Base-by-base conservation (phyloP, 1,140 invertebrate genomes). In the Drosophila leontia region DNA sequence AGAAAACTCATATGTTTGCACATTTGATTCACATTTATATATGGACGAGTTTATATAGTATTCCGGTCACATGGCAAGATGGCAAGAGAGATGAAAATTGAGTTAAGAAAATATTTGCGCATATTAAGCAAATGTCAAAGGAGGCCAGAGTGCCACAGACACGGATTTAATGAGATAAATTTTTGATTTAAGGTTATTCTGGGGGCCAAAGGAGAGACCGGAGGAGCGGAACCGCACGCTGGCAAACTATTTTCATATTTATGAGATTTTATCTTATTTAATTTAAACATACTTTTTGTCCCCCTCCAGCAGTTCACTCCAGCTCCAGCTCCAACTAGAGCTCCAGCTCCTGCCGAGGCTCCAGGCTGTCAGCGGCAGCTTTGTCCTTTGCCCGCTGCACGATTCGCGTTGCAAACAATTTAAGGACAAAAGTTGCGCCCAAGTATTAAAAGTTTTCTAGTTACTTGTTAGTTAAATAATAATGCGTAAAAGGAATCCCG, bases 391-490 rank as follows among this genome's bases (percentile, higher is more conserved):
- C 32, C 58, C 29, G 48, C 32, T 42, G 62, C 68, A 42, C 59
- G 63, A 48, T 51, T 53, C 55, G 48, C 59, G 67, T 57, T 51
- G 60, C 55, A 70, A 88, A 88, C 83, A 87, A 78, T 88, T 87
- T 87, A 87, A 87, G 67, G 84, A 82, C 71, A 88, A 87, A 74
- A 87, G 84, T 87, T 88, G 47, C 53, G 17, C 71, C 78, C 19
- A 69, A 87, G 84, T 88, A 83, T 87, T 77, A 88, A 83, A 87
- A 87, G 71, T 87, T 87, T 87, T 80, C 83, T 87, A 88, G 83
- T 88, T 87, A 80, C 83, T 87, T 87, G 83, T 87, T 83, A 87
- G 83, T 87, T 87, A 88, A 87, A 80, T 84, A 87, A 87, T 87
- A 87, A 87, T 88, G 77, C 77, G 72, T 88, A 87, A 87, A 87